Conservation (phyloP, 2,113 vertebrate species). For the Leptocoma aspasia region DNA sequence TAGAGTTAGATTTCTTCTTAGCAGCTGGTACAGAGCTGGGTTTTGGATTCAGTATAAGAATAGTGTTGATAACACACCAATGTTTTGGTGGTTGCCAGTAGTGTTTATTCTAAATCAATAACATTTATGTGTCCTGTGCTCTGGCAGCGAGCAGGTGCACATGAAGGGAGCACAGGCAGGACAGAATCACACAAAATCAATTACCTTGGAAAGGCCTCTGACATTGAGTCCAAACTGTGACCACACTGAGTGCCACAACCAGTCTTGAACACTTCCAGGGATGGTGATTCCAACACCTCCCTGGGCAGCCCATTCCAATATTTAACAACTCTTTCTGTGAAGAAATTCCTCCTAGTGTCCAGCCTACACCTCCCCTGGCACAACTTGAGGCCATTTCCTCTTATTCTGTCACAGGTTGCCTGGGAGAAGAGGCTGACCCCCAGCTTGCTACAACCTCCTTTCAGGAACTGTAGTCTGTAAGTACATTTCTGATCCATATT, state of each 20-base stretch:
- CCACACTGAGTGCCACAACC: fast-evolving
- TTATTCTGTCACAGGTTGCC: not conserved
- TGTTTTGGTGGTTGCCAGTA: not conserved
- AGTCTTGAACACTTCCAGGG: not conserved
- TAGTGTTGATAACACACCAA: not conserved
- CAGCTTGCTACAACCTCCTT: not conserved
- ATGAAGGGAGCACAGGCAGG: not conserved
- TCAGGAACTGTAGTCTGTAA: not conserved
- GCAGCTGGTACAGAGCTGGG: not conserved
- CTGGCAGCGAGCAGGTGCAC: not conserved
- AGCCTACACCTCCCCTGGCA: not conserved
- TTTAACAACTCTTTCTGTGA: not conserved
- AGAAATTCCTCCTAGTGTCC: not conserved
- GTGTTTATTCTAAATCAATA: not conserved
- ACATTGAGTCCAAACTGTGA: not conserved
- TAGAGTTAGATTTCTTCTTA: not conserved
- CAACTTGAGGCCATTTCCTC: not conserved
- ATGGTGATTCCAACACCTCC: not conserved
- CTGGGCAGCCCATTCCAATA: not conserved
- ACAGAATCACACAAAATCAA: not conserved
- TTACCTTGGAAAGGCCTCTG: not conserved
- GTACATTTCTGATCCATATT: not conserved
- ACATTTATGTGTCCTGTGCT: fast-evolving
- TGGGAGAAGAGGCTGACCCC: not conserved
- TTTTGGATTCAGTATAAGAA: not conserved